Percentiles rank a stretch among this genome's conserved stretches.
Conservation (phyloP, 1,140 invertebrate genomes). For the Nixonia krombeini region DNA sequence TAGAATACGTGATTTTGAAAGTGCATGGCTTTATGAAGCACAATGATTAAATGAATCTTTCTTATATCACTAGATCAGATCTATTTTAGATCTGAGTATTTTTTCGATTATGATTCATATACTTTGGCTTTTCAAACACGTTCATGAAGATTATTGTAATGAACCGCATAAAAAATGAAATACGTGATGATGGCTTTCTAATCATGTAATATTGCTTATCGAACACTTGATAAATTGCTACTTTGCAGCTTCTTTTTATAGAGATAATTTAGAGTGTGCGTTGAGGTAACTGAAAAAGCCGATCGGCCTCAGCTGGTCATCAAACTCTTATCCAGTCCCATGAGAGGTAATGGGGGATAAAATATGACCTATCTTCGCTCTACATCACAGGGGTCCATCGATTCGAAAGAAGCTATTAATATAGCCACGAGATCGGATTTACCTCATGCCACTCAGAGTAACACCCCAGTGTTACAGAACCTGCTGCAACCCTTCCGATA, state of each 20-base stretch:
- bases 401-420: constrained; percentile 64
- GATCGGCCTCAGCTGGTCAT: constrained; percentile 54
- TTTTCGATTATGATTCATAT: no score
- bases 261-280: constrained; percentile 6
- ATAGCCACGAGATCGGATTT: constrained; percentile 59
- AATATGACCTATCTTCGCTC: constrained; percentile 56
- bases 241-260: background rate
- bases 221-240: background rate
- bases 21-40: no score
- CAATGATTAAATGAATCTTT: no score
- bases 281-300: constrained; percentile 34
- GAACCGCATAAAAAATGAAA: no score
- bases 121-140: no score
- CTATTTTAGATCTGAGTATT: no score
- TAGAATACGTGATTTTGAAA: no score
- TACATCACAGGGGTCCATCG: constrained; percentile 54
- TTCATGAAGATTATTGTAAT: no score
- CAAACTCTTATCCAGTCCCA: constrained; percentile 56
- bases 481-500: constrained; percentile 55
- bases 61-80: no score
- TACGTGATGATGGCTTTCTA: no score
- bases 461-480: constrained; percentile 44
- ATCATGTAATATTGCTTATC: background rate
- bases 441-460: constrained; percentile 30
- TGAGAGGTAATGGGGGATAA: constrained; percentile 58